Evolutionary conservation across 2,113 vertebrate species (phyloP).

Genomic region (Butastur rufipennis): DNA sequence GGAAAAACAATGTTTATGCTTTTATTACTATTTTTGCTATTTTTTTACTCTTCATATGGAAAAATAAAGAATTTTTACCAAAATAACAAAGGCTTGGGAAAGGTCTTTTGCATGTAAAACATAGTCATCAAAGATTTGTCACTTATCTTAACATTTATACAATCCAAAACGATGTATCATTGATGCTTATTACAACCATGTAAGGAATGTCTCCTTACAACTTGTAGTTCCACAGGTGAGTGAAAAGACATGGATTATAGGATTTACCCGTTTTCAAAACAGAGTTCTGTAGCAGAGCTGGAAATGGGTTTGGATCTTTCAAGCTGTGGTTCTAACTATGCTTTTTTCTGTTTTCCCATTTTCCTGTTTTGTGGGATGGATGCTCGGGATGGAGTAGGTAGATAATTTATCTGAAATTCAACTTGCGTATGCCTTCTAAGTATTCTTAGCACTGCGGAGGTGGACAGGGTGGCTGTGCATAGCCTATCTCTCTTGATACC

Average conservation of each 20-base stretch:
- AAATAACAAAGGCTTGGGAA: not conserved
- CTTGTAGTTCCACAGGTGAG: not conserved
- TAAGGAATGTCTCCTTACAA: not conserved
- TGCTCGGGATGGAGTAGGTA: not conserved
- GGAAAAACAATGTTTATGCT: not conserved
- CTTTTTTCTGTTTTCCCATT: not conserved
- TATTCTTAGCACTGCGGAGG: constrained; percentile 25
- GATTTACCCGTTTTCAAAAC: not conserved
- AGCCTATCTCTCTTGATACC: not conserved
- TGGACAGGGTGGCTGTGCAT: not conserved
- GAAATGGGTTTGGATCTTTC: not conserved
- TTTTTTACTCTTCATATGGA: not conserved
- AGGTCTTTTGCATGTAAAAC: not conserved
- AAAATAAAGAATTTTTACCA: not conserved
- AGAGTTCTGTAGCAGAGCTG: not conserved
- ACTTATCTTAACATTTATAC: accelerated
- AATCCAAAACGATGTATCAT: accelerated
- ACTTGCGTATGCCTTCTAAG: not conserved
- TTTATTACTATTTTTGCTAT: not conserved
- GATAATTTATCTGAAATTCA: constrained; percentile 27
- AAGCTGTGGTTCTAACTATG: not conserved
- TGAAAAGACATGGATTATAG: accelerated
- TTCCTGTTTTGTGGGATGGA: not conserved
- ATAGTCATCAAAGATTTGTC: not conserved
- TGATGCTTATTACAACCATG: not conserved